Percentiles rank a stretch among this genome's conserved stretches.
Evolutionary conservation across 2,888 invertebrate species (phyloP).

Genomic region (Nowickia ferox): DNA sequence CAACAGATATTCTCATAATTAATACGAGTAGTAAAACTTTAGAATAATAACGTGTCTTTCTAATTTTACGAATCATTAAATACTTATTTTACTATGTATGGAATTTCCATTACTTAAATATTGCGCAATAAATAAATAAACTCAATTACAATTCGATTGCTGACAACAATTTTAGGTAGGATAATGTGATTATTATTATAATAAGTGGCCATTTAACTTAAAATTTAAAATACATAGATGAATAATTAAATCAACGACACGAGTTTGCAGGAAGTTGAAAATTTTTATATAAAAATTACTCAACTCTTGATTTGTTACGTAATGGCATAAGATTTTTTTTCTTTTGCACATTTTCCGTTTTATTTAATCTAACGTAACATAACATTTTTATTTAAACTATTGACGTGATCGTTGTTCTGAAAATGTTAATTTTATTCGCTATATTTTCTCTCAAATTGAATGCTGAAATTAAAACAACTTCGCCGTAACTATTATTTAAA

Average conservation of each 20-base stretch:
- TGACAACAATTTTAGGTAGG: constrained; percentile 29
- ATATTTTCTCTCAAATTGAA: neutral
- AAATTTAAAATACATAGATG: neutral
- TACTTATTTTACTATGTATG: constrained; percentile 48
- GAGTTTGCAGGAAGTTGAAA: neutral
- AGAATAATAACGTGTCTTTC: constrained; percentile 32
- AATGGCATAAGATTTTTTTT: constrained; percentile 3
- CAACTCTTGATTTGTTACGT: constrained; percentile 26
- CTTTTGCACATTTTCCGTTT: neutral
- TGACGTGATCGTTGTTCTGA: constrained; percentile 3
- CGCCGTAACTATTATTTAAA: neutral
- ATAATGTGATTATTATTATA: constrained; percentile 24
- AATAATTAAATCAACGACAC: constrained; percentile 53
- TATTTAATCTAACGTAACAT: neutral
- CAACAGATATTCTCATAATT: constrained; percentile 38
- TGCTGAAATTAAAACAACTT: constrained; percentile 21
- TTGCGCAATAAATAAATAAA: constrained; percentile 34
- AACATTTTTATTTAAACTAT: neutral
- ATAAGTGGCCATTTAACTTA: constrained; percentile 38
- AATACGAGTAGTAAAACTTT: constrained; percentile 41
- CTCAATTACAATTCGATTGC: constrained; percentile 11
- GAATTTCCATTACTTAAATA: constrained; percentile 31
- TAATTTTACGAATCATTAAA: constrained; percentile 58
- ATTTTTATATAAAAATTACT: constrained; percentile 1
- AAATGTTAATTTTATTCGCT: constrained; percentile 1